These are phyloP conservation scores for Osedax frankpressi DNA, from an alignment of 2,888 invertebrate species.

Conservation along the genomic window DNA sequence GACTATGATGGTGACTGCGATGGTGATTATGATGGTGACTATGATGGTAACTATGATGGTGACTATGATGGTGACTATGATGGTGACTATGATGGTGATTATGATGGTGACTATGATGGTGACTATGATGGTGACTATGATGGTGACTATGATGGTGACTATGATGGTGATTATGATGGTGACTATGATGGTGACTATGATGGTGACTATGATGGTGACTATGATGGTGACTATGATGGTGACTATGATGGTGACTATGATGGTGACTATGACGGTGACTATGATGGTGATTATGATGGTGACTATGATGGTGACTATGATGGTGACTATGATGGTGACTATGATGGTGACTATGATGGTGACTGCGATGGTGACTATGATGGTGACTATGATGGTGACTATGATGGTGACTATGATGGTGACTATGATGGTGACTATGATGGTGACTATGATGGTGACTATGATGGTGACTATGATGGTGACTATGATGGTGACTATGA, in stretches of 20 bases:
- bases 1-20: too few species aligned
- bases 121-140: neutral
- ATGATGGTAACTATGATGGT: too few species aligned
- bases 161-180: too few species aligned
- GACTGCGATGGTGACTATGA: too few species aligned
- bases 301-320: neutral
- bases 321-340: neutral
- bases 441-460: too few species aligned
- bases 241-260: neutral
- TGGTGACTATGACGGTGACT: neutral
- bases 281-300: constrained; percentile 3
- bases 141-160: neutral
- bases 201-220: neutral
- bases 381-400: too few species aligned
- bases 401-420: too few species aligned
- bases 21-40: too few species aligned
- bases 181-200: neutral
- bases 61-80: neutral
- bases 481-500: too few species aligned
- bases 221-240: neutral
- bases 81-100: too few species aligned
- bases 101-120: constrained; percentile 9
- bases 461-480: too few species aligned
- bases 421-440: too few species aligned
- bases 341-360: neutral